A percentile compares a stretch with the other conserved stretches of the same genome.
These are phyloP conservation scores for Chrysolina oricalcia DNA, from an alignment of 2,888 invertebrate species.

Conservation along the genomic window DNA sequence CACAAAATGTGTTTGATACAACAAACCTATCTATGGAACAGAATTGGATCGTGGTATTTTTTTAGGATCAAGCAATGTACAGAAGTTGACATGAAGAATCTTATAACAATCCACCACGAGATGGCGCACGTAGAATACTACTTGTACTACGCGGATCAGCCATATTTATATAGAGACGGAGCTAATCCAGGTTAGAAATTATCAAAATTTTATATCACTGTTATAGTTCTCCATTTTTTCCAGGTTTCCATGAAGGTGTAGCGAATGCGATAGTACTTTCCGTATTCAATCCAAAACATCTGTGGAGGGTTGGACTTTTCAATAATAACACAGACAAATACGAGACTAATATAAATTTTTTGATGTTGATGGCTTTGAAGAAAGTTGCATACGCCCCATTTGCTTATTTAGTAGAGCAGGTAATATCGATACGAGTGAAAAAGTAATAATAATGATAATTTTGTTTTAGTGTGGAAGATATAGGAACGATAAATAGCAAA, in stretches of 20 bases:
- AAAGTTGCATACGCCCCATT: constrained; percentile 87
- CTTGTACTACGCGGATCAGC: constrained; percentile 84
- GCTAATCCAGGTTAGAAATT: constrained; percentile 83
- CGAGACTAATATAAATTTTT: constrained; percentile 84
- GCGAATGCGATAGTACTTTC: constrained; percentile 87
- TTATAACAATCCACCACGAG: constrained; percentile 87
- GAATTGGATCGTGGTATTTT: constrained; percentile 44
- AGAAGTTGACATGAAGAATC: constrained; percentile 83
- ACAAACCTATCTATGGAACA: too few relatives aligned
- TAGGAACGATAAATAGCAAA: too few relatives aligned
- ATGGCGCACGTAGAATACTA: constrained; percentile 90
- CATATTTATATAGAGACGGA: constrained; percentile 84
- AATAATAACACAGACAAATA: constrained; percentile 79
- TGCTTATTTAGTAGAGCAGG: constrained; percentile 86
- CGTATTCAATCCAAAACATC: constrained; percentile 84
- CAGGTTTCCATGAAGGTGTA: constrained; percentile 90
- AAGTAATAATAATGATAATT: too few relatives aligned
- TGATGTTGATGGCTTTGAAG: constrained; percentile 85
- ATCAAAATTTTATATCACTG: too few relatives aligned
- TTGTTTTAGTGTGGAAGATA: too few relatives aligned
- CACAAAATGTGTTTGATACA: too few relatives aligned
- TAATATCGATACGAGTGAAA: constrained; percentile 62
- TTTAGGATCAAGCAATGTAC: constrained; percentile 88
- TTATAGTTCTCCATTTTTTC: constrained; percentile 50
- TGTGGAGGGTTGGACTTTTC: constrained; percentile 82